These are phyloP conservation scores for Aphaenogaster ashmeadi DNA, from an alignment of 1,140 invertebrate genomes.

Conservation along the genomic window DNA sequence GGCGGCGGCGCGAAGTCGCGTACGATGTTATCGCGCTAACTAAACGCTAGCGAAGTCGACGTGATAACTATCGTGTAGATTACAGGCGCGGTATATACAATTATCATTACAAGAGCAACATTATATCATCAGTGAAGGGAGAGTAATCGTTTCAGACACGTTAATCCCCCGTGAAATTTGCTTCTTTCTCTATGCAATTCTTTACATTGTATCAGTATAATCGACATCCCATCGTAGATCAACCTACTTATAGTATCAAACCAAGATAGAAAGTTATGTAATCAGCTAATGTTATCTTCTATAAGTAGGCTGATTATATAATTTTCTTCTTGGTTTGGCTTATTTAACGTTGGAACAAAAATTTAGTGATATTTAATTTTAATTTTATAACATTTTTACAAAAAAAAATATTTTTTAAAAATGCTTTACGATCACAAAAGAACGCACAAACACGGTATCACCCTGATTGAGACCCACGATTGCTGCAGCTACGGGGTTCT, in stretches of 20 bases:
- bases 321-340: neutral
- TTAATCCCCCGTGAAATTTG: neutral
- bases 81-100: neutral
- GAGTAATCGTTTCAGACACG: neutral
- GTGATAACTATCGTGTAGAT: slow-evolving; percentile 41
- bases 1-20: neutral
- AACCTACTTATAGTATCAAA: too few species aligned
- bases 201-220: neutral
- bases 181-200: neutral
- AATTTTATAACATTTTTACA: neutral
- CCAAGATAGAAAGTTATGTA: too few species aligned
- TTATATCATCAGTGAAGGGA: slow-evolving; percentile 17
- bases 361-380: neutral
- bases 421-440: neutral
- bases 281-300: too few species aligned
- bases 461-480: slow-evolving; percentile 20
- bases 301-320: too few species aligned
- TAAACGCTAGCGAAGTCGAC: slow-evolving; percentile 20
- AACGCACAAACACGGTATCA: neutral
- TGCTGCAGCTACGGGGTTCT: slow-evolving; percentile 34
- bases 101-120: slow-evolving; percentile 8
- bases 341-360: neutral
- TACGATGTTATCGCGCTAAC: slow-evolving; percentile 46
- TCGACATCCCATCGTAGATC: neutral
- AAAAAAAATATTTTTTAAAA: neutral